Conservation (phyloP, 2,113 vertebrate genomes). For the Eulemur rufifrons region DNA sequence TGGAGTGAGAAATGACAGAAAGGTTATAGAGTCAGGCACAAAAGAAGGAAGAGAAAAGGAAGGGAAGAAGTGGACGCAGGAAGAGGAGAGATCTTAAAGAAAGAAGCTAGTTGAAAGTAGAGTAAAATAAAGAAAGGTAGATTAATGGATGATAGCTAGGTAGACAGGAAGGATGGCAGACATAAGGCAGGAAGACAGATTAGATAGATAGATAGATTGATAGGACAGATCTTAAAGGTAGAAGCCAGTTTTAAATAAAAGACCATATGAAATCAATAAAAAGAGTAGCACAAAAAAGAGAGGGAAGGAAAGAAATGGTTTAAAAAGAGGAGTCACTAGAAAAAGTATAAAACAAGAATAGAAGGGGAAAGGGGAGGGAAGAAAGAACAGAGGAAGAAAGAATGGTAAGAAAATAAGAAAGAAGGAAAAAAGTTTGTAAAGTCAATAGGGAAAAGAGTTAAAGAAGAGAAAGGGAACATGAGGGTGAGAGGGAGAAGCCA, state of each 20-base stretch:
- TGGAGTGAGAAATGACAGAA: not conserved
- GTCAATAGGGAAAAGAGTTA: not conserved
- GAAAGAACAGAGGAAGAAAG: not conserved
- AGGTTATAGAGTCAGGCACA: not conserved
- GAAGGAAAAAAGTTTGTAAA: not conserved
- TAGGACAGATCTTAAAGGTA: not conserved
- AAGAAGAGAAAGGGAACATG: not conserved
- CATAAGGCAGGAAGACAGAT: not conserved
- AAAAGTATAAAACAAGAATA: not conserved
- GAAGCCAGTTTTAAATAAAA: not conserved
- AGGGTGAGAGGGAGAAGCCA: not conserved
- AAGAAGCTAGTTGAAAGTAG: not conserved
- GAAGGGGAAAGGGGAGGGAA: not conserved
- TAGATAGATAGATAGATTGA: not conserved
- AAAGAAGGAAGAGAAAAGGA: not conserved
- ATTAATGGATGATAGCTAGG: not conserved
- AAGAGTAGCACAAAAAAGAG: not conserved
- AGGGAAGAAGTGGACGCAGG: not conserved
- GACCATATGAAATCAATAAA: not conserved
- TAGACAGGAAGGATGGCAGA: not conserved
- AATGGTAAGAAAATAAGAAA: not conserved
- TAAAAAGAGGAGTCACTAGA: not conserved
- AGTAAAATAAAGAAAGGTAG: not conserved
- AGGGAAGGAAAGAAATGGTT: not conserved
- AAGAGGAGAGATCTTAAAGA: not conserved